Conservation (phyloP, 1,140 invertebrate species). For the Babylonia areolata region DNA sequence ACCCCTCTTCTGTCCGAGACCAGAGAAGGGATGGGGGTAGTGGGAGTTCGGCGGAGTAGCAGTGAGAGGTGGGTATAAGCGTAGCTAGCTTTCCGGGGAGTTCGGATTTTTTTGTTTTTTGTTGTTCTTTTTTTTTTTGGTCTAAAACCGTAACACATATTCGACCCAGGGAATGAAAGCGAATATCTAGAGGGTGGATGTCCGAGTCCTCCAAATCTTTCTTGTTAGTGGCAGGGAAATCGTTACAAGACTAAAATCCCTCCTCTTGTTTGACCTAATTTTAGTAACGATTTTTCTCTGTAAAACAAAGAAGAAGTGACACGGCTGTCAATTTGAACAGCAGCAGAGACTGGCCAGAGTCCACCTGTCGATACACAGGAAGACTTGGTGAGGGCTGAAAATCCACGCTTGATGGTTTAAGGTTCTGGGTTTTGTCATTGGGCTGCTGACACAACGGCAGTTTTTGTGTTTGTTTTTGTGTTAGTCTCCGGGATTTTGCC, state of each 20-base stretch:
- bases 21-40: neutral
- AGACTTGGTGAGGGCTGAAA: neutral
- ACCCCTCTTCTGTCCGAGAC: neutral
- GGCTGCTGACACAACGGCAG: neutral
- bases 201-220: neutral
- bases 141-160: neutral
- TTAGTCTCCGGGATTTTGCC: too few species aligned
- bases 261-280: neutral
- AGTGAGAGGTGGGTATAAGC: neutral
- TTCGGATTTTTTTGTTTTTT: neutral
- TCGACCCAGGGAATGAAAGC: neutral
- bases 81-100: too few species aligned
- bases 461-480: too few species aligned
- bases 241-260: neutral
- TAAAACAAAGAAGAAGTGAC: slow-evolving; percentile 21
- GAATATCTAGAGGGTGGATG: neutral
- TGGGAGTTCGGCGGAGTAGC: neutral
- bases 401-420: neutral
- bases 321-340: slow-evolving; percentile 9
- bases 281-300: slow-evolving; percentile 13
- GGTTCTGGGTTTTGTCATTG: neutral
- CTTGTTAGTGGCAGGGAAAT: neutral
- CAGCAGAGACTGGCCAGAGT: slow-evolving; percentile 21
- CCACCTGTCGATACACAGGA: neutral
- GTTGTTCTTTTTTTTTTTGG: neutral